Evolutionary conservation across 2,797 vertebrate genomes (phyloP).

Genomic region (Echeneis naucrates): DNA sequence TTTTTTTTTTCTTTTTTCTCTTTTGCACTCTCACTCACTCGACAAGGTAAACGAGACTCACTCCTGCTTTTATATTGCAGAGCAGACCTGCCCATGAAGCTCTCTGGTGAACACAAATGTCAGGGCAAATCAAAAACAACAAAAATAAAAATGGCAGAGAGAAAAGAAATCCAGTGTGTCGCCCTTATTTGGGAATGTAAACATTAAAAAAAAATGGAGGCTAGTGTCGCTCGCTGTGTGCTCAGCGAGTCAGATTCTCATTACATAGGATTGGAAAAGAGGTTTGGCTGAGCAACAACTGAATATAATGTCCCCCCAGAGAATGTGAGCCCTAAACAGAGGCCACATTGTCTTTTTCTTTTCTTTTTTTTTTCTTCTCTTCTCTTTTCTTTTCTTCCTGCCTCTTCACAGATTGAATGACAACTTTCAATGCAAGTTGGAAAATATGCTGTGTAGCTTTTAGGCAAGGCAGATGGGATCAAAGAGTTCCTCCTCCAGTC

Average conservation of each 20-base stretch:
- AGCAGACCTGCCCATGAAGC: slow-evolving; percentile 55
- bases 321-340: slow-evolving; percentile 80
- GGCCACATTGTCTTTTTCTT: slow-evolving; percentile 81
- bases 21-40: background rate
- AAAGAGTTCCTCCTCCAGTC: slow-evolving; percentile 59
- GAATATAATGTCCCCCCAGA: slow-evolving; percentile 80
- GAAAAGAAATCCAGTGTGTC: slow-evolving; percentile 84
- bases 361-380: slow-evolving; percentile 27
- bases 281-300: slow-evolving; percentile 81
- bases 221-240: slow-evolving; percentile 63
- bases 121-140: slow-evolving; percentile 45
- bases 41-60: slow-evolving; percentile 51
- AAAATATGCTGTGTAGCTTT: slow-evolving; percentile 79
- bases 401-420: slow-evolving; percentile 79
- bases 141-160: slow-evolving; percentile 27
- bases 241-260: slow-evolving; percentile 56
- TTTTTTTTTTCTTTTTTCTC: no score
- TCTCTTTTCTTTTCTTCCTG: slow-evolving; percentile 50
- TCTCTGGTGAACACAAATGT: slow-evolving; percentile 59
- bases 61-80: slow-evolving; percentile 39
- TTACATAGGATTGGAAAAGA: slow-evolving; percentile 62
- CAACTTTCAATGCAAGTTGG: slow-evolving; percentile 78
- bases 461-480: slow-evolving; percentile 63
- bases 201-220: slow-evolving; percentile 77
- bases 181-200: slow-evolving; percentile 85